A percentile compares a stretch with the other conserved stretches of the same genome.
Evolutionary conservation across 2,797 vertebrate species (phyloP).

Genomic region (Argyrosomus regius): DNA sequence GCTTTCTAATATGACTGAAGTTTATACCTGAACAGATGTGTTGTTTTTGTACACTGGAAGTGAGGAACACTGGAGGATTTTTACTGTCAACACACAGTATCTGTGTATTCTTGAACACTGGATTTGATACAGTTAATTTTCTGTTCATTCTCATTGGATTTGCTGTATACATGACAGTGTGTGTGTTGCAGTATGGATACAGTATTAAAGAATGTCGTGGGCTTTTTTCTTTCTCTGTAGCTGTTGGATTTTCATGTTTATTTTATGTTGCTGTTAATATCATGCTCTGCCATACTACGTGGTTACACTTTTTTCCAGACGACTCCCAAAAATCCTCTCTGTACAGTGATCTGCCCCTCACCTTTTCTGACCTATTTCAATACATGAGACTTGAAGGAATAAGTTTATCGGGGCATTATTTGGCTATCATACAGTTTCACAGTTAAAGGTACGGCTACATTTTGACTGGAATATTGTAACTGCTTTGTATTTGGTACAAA

Average conservation of each 20-base stretch:
- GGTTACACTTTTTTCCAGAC: conserved; percentile 40
- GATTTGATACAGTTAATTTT: conserved; percentile 33
- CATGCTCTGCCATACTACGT: conserved; percentile 36
- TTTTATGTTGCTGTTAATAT: conserved; percentile 46
- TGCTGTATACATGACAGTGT: conserved; percentile 40
- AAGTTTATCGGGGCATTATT: conserved; percentile 47
- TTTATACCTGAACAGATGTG: conserved; percentile 30
- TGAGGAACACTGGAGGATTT: conserved; percentile 47
- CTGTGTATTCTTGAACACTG: conserved; percentile 66
- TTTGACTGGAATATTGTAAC: conserved; percentile 46
- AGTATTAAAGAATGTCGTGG: conserved; percentile 50
- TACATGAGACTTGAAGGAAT: conserved; percentile 27
- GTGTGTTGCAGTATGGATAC: conserved; percentile 51
- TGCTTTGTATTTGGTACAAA: conserved; percentile 56
- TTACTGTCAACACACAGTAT: conserved; percentile 70
- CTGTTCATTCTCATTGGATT: conserved; percentile 35
- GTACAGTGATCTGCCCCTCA: conserved; percentile 39
- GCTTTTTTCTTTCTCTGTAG: conserved; percentile 1
- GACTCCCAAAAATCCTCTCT: conserved; percentile 47
- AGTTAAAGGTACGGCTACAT: conserved; percentile 12
- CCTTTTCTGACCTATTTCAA: conserved; percentile 34
- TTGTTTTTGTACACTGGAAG: conserved; percentile 42
- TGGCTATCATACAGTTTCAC: conserved; percentile 22
- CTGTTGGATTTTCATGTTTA: conserved; percentile 21
- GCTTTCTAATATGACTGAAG: conserved; percentile 33